These are phyloP conservation scores for Silurus glanis DNA, from an alignment of 2,113 vertebrate species.

Conservation along the genomic window DNA sequence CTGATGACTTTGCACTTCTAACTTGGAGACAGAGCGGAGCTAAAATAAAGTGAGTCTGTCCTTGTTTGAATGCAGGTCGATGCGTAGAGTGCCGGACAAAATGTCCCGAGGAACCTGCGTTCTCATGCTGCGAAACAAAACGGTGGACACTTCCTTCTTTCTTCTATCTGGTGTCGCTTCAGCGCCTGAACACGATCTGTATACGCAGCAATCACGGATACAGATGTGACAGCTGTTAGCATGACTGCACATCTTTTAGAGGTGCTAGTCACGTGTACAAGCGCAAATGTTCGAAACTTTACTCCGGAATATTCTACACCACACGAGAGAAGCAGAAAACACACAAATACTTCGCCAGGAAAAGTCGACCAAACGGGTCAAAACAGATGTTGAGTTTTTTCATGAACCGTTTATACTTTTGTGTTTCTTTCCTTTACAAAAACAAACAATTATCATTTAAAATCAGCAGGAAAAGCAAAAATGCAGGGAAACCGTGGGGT, in stretches of 20 bases:
- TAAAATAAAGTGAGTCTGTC: slow-evolving; percentile 16
- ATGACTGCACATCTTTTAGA: neutral
- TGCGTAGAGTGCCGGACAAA: neutral
- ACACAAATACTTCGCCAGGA: no score
- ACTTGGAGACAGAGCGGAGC: slow-evolving; percentile 10
- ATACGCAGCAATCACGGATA: neutral
- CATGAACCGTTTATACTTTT: no score
- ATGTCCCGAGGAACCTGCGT: neutral
- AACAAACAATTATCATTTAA: no score
- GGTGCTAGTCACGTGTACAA: neutral
- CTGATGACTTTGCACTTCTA: slow-evolving; percentile 40
- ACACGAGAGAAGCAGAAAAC: neutral
- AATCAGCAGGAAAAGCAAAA: no score
- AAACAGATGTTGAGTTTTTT: no score
- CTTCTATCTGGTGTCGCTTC: neutral
- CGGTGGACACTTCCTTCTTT: neutral
- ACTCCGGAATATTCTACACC: neutral
- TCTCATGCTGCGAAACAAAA: neutral
- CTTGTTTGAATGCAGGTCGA: slow-evolving; percentile 30
- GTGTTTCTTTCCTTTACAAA: no score
- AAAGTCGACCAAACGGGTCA: no score
- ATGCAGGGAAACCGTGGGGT: no score
- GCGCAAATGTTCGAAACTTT: neutral
- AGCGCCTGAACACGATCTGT: neutral
- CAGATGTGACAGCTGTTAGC: slow-evolving; percentile 11